These are phyloP conservation scores for Pelvicachromis taeniatus DNA, from an alignment of 2,113 vertebrate genomes.

Conservation along the genomic window DNA sequence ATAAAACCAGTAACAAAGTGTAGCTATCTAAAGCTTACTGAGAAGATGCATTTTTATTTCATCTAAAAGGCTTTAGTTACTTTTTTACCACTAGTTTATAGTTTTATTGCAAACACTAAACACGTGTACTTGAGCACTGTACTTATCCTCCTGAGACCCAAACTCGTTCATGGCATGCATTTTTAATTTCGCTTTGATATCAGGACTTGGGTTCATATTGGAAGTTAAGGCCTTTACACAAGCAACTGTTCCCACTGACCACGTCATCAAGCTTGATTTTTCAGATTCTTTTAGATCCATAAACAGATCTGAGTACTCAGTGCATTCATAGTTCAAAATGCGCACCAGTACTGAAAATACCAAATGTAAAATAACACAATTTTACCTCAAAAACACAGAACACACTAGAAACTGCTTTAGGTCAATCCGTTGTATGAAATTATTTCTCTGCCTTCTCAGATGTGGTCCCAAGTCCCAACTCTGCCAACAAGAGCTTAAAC, in stretches of 20 bases:
- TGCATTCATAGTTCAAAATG: background rate
- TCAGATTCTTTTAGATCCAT: background rate
- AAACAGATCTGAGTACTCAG: background rate
- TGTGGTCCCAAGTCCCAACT: background rate
- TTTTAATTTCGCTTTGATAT: no score
- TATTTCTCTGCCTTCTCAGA: background rate
- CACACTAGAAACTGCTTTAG: background rate
- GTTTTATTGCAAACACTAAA: background rate
- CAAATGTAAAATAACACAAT: no score
- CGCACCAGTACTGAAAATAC: background rate
- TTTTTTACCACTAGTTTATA: background rate
- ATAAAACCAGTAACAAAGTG: background rate
- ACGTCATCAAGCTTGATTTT: background rate
- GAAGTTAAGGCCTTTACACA: background rate
- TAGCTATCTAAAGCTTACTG: background rate
- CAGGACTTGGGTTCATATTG: background rate
- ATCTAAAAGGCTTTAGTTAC: background rate
- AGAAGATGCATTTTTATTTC: background rate
- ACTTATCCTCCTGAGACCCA: no score
- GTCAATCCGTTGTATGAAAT: background rate
- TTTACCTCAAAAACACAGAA: background rate
- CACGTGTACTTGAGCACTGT: background rate
- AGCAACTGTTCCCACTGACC: background rate
- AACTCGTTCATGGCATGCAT: no score
- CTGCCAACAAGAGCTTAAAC: background rate